Conservation (phyloP, 2,888 invertebrate genomes). For the Yponomeuta plumbellus region DNA sequence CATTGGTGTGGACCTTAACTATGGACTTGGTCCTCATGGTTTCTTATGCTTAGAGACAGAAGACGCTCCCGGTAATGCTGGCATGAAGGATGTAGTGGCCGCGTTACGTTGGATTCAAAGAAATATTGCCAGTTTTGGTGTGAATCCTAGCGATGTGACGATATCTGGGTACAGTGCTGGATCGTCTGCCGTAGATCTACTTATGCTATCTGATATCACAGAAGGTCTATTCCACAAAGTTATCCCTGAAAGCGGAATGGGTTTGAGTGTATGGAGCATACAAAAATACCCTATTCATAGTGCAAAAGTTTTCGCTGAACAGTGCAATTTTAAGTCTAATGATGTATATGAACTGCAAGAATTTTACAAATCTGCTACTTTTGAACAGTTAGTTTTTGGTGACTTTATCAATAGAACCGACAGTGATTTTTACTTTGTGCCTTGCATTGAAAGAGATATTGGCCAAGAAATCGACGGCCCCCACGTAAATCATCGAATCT, state of each 20-base stretch:
- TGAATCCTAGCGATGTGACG: constrained; percentile 51
- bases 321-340: constrained; percentile 32
- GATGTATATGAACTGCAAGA: constrained; percentile 38
- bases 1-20: constrained; percentile 29
- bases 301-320: constrained; percentile 40
- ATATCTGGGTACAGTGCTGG: constrained; percentile 49
- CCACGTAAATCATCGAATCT: too few relatives aligned
- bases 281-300: constrained; percentile 43
- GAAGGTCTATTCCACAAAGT: constrained; percentile 46
- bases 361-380: constrained; percentile 37
- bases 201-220: constrained; percentile 41
- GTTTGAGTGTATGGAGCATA: constrained; percentile 31
- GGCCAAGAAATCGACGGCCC: too few relatives aligned
- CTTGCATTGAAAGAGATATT: constrained; percentile 17
- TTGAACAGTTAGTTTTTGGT: constrained; percentile 30
- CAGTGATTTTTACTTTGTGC: constrained; percentile 20
- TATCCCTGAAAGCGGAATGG: constrained; percentile 44
- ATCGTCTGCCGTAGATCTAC: constrained; percentile 39
- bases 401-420: constrained; percentile 16
- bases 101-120: constrained; percentile 40
- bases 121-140: constrained; percentile 34
- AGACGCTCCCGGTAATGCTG: constrained; percentile 42
- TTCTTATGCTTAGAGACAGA: constrained; percentile 40
- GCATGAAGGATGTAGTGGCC: constrained; percentile 53
- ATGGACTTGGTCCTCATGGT: constrained; percentile 34